A percentile compares a stretch with the other conserved stretches of the same genome.
phyloP scores from a whole-genome alignment of 2,797 vertebrate species.

The Glyptemys insculpta region DNA sequence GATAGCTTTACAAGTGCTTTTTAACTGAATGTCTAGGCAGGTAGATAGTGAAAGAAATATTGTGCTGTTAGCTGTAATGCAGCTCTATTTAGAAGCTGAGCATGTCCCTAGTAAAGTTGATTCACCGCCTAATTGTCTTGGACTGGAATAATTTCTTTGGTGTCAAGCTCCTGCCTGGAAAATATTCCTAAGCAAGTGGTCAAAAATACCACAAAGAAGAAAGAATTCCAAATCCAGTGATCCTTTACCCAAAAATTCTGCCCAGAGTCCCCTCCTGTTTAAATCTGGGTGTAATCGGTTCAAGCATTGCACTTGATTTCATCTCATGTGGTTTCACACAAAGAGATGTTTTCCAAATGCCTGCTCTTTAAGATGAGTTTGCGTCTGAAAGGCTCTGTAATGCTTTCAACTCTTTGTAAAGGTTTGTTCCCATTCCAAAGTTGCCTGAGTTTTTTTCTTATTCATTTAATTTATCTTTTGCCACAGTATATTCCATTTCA shows the following conservation, averaged over 20 bases:
- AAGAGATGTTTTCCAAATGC: background rate
- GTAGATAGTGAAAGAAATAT: background rate
- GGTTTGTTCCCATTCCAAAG: background rate
- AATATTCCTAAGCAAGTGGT: conserved; percentile 17
- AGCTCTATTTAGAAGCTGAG: background rate
- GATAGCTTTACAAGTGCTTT: background rate
- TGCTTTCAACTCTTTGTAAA: background rate
- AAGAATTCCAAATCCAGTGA: background rate
- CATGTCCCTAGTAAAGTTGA: background rate
- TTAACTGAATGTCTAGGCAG: background rate
- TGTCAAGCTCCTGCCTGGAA: background rate
- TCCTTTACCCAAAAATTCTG: background rate
- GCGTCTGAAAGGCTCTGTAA: background rate
- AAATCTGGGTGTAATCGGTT: background rate
- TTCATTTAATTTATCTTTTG: background rate
- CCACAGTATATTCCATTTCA: background rate
- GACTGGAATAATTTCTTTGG: background rate
- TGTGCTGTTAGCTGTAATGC: background rate
- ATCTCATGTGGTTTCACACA: background rate
- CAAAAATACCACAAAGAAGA: background rate
- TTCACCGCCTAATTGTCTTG: background rate
- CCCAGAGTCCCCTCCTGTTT: background rate
- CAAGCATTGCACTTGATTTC: background rate
- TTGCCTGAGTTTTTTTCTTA: background rate
- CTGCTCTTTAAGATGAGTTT: background rate